A percentile compares a stretch with the other conserved stretches of the same genome.
phyloP scores from a whole-genome alignment of 2,797 vertebrate genomes.

The Cirrhinus mrigala region DNA sequence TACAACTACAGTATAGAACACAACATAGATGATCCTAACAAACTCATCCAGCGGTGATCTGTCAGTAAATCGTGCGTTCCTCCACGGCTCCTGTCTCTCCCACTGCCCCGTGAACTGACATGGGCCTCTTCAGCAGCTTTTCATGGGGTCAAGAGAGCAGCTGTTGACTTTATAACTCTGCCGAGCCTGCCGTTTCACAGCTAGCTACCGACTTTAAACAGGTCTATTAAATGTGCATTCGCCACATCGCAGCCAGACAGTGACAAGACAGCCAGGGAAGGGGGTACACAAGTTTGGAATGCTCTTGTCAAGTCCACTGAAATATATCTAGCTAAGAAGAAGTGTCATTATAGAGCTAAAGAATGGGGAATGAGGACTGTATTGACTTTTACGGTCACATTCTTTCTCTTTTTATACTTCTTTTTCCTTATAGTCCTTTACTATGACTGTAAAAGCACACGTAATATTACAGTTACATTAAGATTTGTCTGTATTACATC shows the following conservation, averaged over 20 bases:
- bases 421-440: constrained; percentile 38
- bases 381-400: constrained; percentile 56
- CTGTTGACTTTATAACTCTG: constrained; percentile 67
- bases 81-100: constrained; percentile 36
- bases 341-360: constrained; percentile 46
- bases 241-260: constrained; percentile 60
- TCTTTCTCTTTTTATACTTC: constrained; percentile 38
- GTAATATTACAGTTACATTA: constrained; percentile 28
- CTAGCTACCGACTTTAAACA: constrained; percentile 62
- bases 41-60: neutral
- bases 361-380: constrained; percentile 31
- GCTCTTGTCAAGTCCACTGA: constrained; percentile 58
- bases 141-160: constrained; percentile 59
- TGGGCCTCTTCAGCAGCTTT: constrained; percentile 60
- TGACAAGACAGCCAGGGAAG: constrained; percentile 60
- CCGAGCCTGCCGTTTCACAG: constrained; percentile 64
- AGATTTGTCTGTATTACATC: neutral
- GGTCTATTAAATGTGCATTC: constrained; percentile 67
- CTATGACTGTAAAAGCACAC: constrained; percentile 10
- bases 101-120: constrained; percentile 50
- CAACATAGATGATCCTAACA: neutral
- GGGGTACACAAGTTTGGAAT: constrained; percentile 60
- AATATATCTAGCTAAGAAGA: constrained; percentile 58
- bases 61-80: constrained; percentile 26
- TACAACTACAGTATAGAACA: neutral